Evolutionary conservation across 2,888 invertebrate species (phyloP).

Genomic region (Candidula unifasciata): DNA sequence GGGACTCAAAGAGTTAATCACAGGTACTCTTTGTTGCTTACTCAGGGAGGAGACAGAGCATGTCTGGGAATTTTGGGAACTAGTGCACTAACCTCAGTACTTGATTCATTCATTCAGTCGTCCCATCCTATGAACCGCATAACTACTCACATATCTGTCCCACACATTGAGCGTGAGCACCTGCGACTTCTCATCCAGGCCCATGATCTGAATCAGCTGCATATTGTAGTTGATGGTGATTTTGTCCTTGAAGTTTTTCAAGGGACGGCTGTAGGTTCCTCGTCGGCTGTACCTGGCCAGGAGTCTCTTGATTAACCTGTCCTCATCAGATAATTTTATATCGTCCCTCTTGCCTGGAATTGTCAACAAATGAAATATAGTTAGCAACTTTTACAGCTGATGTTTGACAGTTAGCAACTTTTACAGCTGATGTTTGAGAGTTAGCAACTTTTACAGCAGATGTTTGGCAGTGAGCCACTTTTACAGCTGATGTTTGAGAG

Average conservation of each 20-base stretch:
- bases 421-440: neutral
- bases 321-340: slow-evolving; percentile 70
- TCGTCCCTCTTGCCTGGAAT: slow-evolving; percentile 30
- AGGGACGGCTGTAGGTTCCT: slow-evolving; percentile 75
- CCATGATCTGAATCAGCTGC: slow-evolving; percentile 77
- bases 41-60: too few species aligned
- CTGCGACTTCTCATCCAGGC: slow-evolving; percentile 78
- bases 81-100: too few species aligned
- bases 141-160: slow-evolving; percentile 76
- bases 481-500: too few species aligned
- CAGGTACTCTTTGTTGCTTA: too few species aligned
- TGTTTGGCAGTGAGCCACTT: neutral
- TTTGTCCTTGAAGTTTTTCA: slow-evolving; percentile 72
- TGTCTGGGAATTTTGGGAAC: too few species aligned
- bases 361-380: neutral
- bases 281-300: slow-evolving; percentile 70
- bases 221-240: slow-evolving; percentile 74
- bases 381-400: neutral
- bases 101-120: too few species aligned
- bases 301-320: slow-evolving; percentile 72
- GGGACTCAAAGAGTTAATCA: too few species aligned
- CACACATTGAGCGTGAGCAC: slow-evolving; percentile 77
- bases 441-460: neutral
- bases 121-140: too few species aligned
- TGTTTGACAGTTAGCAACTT: neutral